phyloP scores from a whole-genome alignment of 30 jellyfish, hydroid and myxozoan genomes.

The Mastigias papua region DNA sequence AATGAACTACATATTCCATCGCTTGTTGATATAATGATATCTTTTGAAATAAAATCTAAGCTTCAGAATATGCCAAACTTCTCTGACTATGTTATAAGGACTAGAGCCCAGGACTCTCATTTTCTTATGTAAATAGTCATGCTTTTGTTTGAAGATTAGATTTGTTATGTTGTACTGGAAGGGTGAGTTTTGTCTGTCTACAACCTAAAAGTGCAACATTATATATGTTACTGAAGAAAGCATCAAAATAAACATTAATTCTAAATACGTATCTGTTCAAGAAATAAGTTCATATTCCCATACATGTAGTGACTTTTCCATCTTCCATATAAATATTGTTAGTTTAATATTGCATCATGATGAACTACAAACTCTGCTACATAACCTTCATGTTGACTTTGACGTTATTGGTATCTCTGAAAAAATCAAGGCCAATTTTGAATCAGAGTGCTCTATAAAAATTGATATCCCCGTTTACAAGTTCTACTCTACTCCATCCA shows the following conservation, averaged over 20 bases:
- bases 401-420: neutral
- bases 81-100: neutral
- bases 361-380: neutral
- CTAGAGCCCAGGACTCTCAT: no score
- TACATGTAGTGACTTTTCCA: neutral
- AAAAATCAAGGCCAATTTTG: neutral
- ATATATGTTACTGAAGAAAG: no score
- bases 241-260: no score
- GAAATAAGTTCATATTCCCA: neutral
- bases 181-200: no score
- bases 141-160: no score
- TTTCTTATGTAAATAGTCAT: no score
- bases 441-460: neutral
- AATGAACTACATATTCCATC: neutral
- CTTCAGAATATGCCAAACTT: neutral
- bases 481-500: neutral
- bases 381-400: neutral
- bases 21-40: neutral
- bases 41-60: neutral
- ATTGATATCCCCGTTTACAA: neutral
- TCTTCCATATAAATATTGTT: neutral
- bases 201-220: no score
- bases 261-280: neutral
- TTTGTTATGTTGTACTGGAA: no score
- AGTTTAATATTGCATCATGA: neutral